Base-by-base conservation (phyloP, 1,140 invertebrate genomes). In the Contarinia nasturtii region DNA sequence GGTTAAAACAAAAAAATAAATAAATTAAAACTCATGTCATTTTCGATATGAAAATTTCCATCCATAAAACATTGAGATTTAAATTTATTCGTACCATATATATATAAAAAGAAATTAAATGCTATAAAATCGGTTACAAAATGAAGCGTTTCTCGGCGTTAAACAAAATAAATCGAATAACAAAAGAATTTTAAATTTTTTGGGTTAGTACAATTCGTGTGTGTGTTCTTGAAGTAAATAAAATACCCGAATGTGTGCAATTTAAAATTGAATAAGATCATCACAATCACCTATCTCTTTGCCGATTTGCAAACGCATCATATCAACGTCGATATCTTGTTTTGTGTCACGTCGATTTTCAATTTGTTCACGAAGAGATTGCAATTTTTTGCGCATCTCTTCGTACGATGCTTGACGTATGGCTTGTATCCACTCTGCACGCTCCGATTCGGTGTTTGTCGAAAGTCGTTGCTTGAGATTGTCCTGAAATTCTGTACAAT, bases 401-500 rank as follows among this genome's bases (percentile, higher is more conserved):
- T 83, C 77, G 65, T 88, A 91, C 51, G 87, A 88, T 2, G 87
- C 85, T 48, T 79, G 68, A 56, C 88, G 79, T 46, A 96, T 76
- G 8, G 79, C 75, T 59, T 88, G 77, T 48, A 94, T 71, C 92
- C 92, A 96, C 43, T 77, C 69, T 51, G 84, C 80, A 17, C 92
- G 70, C 50, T 94, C 89, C 33, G 72, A 69, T 57, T 87, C 79
- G n/a, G 80, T 76, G 33, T 74, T 72, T 10, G 87, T 79, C 15
- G 80, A 82, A 54, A 94, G 70, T 52, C 81, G 79, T 63, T 89
- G 83, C 49, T 75, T 76, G 3, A 81, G 59, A 18, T 84, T 83
- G 53, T 85, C 86, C 48, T 85, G 82, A 66, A 85, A 90, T 10
- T 85, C 86, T 89, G 54, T 18, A 3, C 2, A 21, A 18, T 21